A percentile compares a stretch with the other conserved stretches of the same genome.
Evolutionary conservation across 92 coral and sea anemone genomes (phyloP).

Genomic region (Chrysogorgia sp.): DNA sequence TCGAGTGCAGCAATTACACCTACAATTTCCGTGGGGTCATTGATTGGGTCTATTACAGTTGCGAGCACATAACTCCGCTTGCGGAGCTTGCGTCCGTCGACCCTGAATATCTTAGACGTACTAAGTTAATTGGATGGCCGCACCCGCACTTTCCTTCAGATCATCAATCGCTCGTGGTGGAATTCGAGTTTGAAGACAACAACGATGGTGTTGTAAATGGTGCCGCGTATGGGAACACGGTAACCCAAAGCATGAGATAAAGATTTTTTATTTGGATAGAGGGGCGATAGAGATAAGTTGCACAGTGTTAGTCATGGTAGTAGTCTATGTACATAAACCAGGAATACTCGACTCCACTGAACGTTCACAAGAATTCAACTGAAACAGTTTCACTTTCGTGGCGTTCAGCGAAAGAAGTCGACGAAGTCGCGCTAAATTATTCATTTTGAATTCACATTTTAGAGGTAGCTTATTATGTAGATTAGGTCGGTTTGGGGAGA

Average conservation of each 20-base stretch:
- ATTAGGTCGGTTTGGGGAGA: background rate
- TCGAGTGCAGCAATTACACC: constrained; percentile 88
- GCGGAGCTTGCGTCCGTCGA: constrained; percentile 85
- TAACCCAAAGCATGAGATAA: no score
- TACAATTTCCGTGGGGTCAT: constrained; percentile 93
- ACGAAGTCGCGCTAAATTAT: background rate
- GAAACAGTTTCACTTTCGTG: no score
- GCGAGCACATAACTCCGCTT: constrained; percentile 76
- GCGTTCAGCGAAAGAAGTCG: no score
- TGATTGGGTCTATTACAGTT: constrained; percentile 88
- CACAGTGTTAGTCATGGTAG: no score
- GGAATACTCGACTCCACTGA: no score
- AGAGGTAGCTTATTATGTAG: background rate
- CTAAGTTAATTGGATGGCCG: constrained; percentile 97
- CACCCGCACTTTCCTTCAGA: constrained; percentile 99
- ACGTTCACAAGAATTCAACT: no score
- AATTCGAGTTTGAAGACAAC: constrained; percentile 82
- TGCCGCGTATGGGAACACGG: constrained; percentile 17
- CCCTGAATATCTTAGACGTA: constrained; percentile 79
- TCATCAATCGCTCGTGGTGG: constrained; percentile 91
- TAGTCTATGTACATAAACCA: no score
- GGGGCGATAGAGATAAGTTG: no score
- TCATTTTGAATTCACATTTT: background rate
- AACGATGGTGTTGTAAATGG: constrained; percentile 56
- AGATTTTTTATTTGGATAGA: no score